These are phyloP conservation scores for Hipparchia sbordonii DNA, from an alignment of 2,888 invertebrate genomes.

Conservation along the genomic window DNA sequence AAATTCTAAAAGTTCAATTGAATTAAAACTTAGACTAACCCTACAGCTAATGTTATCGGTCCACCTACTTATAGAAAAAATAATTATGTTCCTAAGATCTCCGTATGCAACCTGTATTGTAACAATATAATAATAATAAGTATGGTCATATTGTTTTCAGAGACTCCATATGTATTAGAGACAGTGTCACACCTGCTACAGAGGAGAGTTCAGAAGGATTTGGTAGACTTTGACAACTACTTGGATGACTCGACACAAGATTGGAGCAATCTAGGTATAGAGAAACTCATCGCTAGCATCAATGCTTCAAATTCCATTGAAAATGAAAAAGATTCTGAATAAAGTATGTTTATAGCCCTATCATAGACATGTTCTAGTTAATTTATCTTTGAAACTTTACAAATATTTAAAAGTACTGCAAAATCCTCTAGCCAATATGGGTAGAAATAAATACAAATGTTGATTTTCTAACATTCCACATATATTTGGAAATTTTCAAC, in stretches of 20 bases:
- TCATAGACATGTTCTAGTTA: not conserved
- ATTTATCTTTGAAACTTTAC: not conserved
- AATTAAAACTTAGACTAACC: no score
- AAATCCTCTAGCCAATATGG: not conserved
- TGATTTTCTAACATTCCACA: no score
- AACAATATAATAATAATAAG: conserved; percentile 1
- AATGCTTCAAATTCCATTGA: conserved; percentile 38
- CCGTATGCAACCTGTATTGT: no score
- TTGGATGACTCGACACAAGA: conserved; percentile 94
- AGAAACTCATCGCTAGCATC: conserved; percentile 67
- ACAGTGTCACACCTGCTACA: conserved; percentile 89
- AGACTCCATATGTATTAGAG: conserved; percentile 79
- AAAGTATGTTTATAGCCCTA: not conserved
- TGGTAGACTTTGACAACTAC: conserved; percentile 99
- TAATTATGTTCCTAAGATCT: no score
- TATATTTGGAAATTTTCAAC: not conserved
- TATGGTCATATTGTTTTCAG: conserved; percentile 52
- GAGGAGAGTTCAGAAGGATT: conserved; percentile 86
- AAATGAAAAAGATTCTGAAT: conserved; percentile 32
- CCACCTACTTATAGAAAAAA: no score
- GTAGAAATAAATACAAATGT: no score
- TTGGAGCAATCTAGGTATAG: conserved; percentile 90
- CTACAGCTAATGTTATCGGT: no score
- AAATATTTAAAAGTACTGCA: not conserved
- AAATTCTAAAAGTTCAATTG: no score